A percentile compares a stretch with the other conserved stretches of the same genome.
phyloP scores from a whole-genome alignment of 2,888 invertebrate genomes.

The Pardosa pseudoannulata region DNA sequence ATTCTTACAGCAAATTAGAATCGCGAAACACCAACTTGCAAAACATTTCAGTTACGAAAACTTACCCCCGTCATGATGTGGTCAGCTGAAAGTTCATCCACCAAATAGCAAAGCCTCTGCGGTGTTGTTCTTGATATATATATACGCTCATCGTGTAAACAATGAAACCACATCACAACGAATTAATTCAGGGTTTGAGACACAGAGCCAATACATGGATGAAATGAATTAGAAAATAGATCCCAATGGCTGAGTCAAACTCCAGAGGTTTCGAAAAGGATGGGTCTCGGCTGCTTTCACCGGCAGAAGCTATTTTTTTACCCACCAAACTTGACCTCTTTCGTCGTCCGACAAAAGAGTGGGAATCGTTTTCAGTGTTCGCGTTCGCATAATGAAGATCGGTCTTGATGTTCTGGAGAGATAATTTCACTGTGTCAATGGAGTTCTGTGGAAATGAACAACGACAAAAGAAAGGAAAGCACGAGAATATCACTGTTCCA shows the following conservation, averaged over 20 bases:
- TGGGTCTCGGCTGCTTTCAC: slow-evolving; percentile 22
- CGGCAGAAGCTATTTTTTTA: background rate
- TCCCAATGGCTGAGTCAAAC: slow-evolving; percentile 47
- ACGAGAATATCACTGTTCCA: background rate
- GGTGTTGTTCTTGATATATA: slow-evolving; percentile 26
- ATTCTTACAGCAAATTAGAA: too few relatives aligned
- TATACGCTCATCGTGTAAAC: background rate
- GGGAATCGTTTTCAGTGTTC: background rate
- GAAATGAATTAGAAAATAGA: background rate
- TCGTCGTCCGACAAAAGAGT: background rate
- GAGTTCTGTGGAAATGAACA: too few relatives aligned
- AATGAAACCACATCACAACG: background rate
- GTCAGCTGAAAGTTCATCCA: background rate
- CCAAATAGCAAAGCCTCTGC: background rate
- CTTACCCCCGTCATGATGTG: slow-evolving; percentile 9
- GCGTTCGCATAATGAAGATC: too few relatives aligned
- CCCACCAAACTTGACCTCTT: slow-evolving; percentile 50
- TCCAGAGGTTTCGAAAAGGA: slow-evolving; percentile 39
- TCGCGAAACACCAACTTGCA: too few relatives aligned
- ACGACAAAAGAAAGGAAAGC: too few relatives aligned
- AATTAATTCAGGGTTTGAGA: background rate
- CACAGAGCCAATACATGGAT: background rate
- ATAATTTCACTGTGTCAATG: background rate
- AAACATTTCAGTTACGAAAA: too few relatives aligned
- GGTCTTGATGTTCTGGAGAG: too few relatives aligned